Evolutionary conservation across 1,140 invertebrate genomes (phyloP).

Genomic region (Heterodera carotae): DNA sequence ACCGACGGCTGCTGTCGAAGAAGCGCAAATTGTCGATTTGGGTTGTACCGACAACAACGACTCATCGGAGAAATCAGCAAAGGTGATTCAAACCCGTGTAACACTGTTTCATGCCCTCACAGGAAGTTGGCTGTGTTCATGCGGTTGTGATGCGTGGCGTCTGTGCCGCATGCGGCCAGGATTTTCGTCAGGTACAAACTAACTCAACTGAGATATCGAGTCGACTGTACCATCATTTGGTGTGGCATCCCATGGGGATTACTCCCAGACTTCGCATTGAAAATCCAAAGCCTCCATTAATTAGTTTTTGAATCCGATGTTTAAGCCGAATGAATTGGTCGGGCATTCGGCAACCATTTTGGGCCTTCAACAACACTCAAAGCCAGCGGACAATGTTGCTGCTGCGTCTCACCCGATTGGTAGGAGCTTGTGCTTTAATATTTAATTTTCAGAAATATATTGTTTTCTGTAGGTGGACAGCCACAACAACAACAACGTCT

Average conservation of each 20-base stretch:
- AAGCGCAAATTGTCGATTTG: neutral
- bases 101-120: too few relatives aligned
- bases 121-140: neutral
- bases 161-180: neutral
- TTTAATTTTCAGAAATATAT: too few relatives aligned
- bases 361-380: neutral
- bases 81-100: neutral
- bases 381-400: neutral
- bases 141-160: conserved; percentile 1
- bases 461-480: neutral
- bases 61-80: neutral
- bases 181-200: conserved; percentile 9
- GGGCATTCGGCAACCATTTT: neutral
- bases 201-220: too few relatives aligned
- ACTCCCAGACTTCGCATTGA: too few relatives aligned
- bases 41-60: neutral
- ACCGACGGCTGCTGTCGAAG: too few relatives aligned
- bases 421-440: neutral
- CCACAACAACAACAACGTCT: neutral
- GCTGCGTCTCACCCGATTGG: too few relatives aligned
- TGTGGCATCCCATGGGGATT: too few relatives aligned
- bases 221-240: too few relatives aligned
- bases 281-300: too few relatives aligned
- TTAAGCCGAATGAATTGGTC: neutral
- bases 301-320: too few relatives aligned